Evolutionary conservation across 2,888 invertebrate genomes (phyloP), one percentile per base, ranked within the genome.

Genomic region (Amphiduros pacificus): DNA sequence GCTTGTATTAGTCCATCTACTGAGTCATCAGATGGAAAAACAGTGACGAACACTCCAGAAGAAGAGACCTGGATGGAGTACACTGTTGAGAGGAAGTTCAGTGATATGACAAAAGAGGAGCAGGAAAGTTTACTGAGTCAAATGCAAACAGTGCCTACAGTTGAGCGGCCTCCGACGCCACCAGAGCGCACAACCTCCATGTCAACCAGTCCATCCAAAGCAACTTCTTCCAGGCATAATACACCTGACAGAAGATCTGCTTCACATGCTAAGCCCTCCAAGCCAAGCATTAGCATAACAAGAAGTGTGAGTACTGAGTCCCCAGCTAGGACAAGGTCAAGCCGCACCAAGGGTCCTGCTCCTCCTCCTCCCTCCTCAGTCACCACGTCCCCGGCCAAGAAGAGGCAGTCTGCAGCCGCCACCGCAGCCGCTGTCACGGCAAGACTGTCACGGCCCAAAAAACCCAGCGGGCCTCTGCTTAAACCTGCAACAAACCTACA

Each of bases 361-460:
- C n/a, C n/a, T n/a, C n/a, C n/a, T n/a, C n/a, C n/a, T n/a, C n/a
- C n/a, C 49, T 14, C 11, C 49, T 49, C 9, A 17, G 20, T 20
- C 49, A 14, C 49, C 49, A 32, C 28, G 14, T n/a, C 56, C 27
- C 26, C 11, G 24, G 36, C 20, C 31, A 14, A 27, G 31, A 17
- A 36, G 22, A 40, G 22, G 27, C 49, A 20, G 9, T 14, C 2
- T 27, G 49, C 24, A 49, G 22, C 17, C n/a, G 24, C 9, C 29
- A 24, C 54, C 2, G 53, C 58, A 20, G 62, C 62, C 14, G 58
- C 55, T 20, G 59, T 59, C n/a, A 64, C 65, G 11, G 62, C 55
- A 1, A 53, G 60, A 9, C 40, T 63, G 28, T 44, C 65, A 26
- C 36, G 62, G 6, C 62, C 65, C 5, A 62, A 63, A 49, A 53